Conservation (phyloP, 1,140 invertebrate genomes). For the Drosophila pectinifera region DNA sequence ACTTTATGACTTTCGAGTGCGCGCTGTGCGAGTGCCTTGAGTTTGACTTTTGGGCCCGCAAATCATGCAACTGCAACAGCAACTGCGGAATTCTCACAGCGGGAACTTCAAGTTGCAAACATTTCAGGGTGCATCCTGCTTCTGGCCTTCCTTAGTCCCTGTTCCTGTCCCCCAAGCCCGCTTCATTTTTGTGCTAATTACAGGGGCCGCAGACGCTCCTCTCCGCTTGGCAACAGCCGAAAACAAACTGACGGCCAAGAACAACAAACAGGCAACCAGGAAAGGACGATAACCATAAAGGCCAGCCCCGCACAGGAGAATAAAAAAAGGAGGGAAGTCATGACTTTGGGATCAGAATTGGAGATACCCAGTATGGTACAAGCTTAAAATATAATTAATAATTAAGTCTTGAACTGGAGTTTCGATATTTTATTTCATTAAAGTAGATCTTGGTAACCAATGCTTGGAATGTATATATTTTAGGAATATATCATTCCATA, state of each 20-base stretch:
- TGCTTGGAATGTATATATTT: not conserved
- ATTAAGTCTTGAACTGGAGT: no score
- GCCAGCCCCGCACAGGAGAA: conserved; percentile 15
- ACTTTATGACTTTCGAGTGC: conserved; percentile 81
- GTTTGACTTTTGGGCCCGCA: conserved; percentile 59
- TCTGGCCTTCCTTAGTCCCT: conserved; percentile 4
- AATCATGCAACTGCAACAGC: conserved; percentile 67
- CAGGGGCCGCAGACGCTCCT: conserved; percentile 61
- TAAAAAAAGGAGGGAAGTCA: not conserved
- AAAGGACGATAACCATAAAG: conserved; percentile 55
- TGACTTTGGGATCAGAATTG: not conserved
- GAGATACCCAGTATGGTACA: not conserved
- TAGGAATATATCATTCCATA: not conserved
- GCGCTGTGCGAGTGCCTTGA: conserved; percentile 60
- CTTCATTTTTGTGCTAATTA: conserved; percentile 73
- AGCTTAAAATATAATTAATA: not conserved
- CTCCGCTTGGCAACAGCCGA: conserved; percentile 66
- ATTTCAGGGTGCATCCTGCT: conserved; percentile 59
- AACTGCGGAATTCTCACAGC: conserved; percentile 35
- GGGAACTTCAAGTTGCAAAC: conserved; percentile 69
- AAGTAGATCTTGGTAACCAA: no score
- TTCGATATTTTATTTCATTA: no score
- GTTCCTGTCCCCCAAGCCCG: not conserved
- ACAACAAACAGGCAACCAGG: conserved; percentile 64
- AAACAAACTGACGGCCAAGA: conserved; percentile 75